Evolutionary conservation across 2,797 vertebrate species (phyloP), one percentile per base, ranked within the genome.

Genomic region (Gobio occitaniae): DNA sequence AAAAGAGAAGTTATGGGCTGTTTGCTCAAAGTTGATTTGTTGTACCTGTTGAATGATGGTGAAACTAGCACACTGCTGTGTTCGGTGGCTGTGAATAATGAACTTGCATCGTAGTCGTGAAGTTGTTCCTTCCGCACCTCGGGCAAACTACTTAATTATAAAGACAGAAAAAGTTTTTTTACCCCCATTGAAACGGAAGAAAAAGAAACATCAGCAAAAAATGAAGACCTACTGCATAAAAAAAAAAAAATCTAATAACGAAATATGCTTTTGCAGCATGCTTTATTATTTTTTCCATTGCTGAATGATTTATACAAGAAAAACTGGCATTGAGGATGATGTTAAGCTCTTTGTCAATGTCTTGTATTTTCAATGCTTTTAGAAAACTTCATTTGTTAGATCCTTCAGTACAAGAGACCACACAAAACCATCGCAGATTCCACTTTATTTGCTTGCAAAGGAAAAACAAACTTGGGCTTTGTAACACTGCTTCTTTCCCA

Each of bases 261-360:
- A 87, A 80, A 72, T 50, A 41, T 63, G 19, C 80, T 89, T 90
- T 89, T 87, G 80, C 78, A 75, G 89, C 87, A 86, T 69, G 32
- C 15, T 71, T 72, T 69, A 32, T 68, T 70, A 41, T 38, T 70
- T 84, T 25, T 87, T 88, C 80, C 86, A 32, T 87, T 86, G 84
- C 89, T 88, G 85, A 48, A 85, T 84, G 71, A 87, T 87, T 89
- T 85, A 78, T 86, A 8, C 4, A 2, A 74, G 32, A 77, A 80
- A 44, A 41, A 47, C 78, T 41, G 36, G 52, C 52, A 61, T 59
- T 36, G 75, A 69, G 66, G 59, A 66, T 38, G 61, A 72, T 52
- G 25, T 66, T 65, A 38, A 6, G 48, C 82, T 86, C 25, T 56
- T 41, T 71, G 59, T 70, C 78, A 38, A 63, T 32, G 54, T 68